A percentile compares a stretch with the other conserved stretches of the same genome.
These are phyloP conservation scores for Microchirus variegatus DNA, from an alignment of 2,797 vertebrate genomes.

Conservation along the genomic window DNA sequence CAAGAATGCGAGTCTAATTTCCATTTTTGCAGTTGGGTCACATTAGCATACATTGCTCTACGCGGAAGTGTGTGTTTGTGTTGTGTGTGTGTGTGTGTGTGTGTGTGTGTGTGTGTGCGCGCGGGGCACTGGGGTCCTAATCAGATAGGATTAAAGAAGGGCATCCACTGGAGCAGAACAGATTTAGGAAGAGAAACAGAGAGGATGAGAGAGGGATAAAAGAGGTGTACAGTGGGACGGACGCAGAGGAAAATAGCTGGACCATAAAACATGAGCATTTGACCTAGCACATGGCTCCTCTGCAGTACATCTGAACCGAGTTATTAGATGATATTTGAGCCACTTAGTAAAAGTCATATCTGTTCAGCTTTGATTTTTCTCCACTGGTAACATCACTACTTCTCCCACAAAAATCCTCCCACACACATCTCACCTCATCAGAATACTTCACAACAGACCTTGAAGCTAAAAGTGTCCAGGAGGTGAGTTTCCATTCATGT, in stretches of 20 bases:
- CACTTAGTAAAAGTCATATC: constrained; percentile 20
- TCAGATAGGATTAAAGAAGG: constrained; percentile 74
- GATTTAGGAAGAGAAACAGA: constrained; percentile 55
- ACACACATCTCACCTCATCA: constrained; percentile 3
- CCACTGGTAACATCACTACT: constrained; percentile 8
- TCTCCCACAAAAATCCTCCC: not conserved
- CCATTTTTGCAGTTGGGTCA: constrained; percentile 64
- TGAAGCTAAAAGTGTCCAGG: constrained; percentile 6
- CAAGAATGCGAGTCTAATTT: constrained; percentile 52
- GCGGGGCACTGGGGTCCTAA: constrained; percentile 48
- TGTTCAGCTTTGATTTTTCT: constrained; percentile 27
- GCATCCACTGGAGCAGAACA: constrained; percentile 58
- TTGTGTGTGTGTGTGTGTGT: not conserved
- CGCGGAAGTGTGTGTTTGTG: constrained; percentile 8
- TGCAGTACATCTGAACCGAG: constrained; percentile 23
- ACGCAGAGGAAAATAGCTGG: constrained; percentile 25
- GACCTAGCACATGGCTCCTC: constrained; percentile 13
- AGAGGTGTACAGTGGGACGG: constrained; percentile 19
- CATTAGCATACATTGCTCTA: constrained; percentile 72
- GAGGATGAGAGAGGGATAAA: constrained; percentile 20
- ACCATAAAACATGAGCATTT: constrained; percentile 32
- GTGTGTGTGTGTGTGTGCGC: not conserved
- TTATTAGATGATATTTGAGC: constrained; percentile 36
- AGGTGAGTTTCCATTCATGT: constrained; percentile 26
- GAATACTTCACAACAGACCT: constrained; percentile 5